Evolutionary conservation across 2,113 vertebrate species (phyloP).

Genomic region (Oophaga pumilio): DNA sequence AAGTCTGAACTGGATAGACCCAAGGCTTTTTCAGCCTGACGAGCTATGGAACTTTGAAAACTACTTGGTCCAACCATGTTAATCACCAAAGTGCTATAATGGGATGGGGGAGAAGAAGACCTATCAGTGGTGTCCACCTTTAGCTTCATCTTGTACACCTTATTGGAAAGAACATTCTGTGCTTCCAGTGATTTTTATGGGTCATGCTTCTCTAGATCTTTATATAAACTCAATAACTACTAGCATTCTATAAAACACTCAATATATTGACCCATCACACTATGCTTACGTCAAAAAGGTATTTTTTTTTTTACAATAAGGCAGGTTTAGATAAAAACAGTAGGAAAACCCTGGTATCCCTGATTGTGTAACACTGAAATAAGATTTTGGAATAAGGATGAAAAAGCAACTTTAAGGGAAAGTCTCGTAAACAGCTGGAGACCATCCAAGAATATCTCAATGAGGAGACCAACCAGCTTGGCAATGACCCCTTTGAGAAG

Average conservation of each 20-base stretch:
- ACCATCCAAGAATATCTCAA: slow-evolving; percentile 29
- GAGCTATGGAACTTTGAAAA: not conserved
- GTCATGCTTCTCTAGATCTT: not conserved
- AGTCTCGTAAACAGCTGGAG: slow-evolving; percentile 23
- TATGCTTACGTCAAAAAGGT: slow-evolving; percentile 6
- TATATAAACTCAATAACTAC: slow-evolving; percentile 24
- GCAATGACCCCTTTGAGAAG: not conserved
- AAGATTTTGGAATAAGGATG: slow-evolving; percentile 13
- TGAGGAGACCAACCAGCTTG: not conserved
- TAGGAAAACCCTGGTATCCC: slow-evolving; percentile 47
- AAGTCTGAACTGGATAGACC: no score
- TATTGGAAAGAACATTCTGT: slow-evolving; percentile 25
- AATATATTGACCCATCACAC: slow-evolving; percentile 33
- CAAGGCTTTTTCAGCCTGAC: no score
- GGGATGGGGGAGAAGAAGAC: not conserved
- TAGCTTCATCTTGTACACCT: slow-evolving; percentile 34
- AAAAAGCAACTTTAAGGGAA: not conserved
- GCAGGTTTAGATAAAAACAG: slow-evolving; percentile 40
- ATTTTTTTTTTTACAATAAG: slow-evolving; percentile 39
- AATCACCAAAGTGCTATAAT: not conserved
- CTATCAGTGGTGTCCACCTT: slow-evolving; percentile 52
- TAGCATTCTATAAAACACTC: not conserved
- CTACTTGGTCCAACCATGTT: slow-evolving; percentile 8
- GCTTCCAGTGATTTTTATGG: slow-evolving; percentile 34
- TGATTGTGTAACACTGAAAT: slow-evolving; percentile 58